Evolutionary conservation across 2,888 invertebrate species (phyloP).

Genomic region (Pomacea canaliculata): DNA sequence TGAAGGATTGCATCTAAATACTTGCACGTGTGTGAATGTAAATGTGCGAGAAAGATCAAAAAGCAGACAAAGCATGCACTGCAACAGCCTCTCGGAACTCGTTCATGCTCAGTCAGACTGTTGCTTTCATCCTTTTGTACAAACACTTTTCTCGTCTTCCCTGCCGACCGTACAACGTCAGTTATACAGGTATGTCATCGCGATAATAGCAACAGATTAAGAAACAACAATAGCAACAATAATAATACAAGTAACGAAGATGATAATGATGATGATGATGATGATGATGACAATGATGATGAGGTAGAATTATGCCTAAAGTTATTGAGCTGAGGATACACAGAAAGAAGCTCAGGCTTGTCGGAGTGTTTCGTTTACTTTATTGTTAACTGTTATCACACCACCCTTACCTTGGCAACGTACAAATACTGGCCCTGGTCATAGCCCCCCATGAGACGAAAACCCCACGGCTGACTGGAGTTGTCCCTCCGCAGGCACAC

Average conservation of each 20-base stretch:
- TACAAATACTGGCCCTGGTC: conserved; percentile 56
- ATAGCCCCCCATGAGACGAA: conserved; percentile 62
- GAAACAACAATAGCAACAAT: background rate
- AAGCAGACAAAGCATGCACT: too few relatives aligned
- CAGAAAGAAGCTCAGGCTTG: background rate
- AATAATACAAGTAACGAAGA: background rate
- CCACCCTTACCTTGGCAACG: conserved; percentile 59
- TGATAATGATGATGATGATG: background rate
- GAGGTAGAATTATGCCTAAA: too few relatives aligned
- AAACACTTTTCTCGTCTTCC: too few relatives aligned
- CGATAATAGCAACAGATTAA: background rate
- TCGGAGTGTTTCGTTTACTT: background rate
- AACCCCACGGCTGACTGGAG: conserved; percentile 63
- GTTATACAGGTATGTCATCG: too few relatives aligned
- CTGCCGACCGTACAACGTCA: too few relatives aligned
- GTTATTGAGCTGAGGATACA: background rate
- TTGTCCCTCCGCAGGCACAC: conserved; percentile 54
- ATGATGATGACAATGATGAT: background rate
- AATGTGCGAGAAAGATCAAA: background rate
- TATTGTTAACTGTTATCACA: background rate
- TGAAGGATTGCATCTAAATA: too few relatives aligned
- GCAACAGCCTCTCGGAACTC: too few relatives aligned
- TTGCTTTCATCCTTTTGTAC: too few relatives aligned
- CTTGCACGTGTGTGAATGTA: too few relatives aligned
- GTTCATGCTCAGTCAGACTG: too few relatives aligned